phyloP scores from a whole-genome alignment of 2,113 vertebrate genomes.

The Desmodus rotundus region DNA sequence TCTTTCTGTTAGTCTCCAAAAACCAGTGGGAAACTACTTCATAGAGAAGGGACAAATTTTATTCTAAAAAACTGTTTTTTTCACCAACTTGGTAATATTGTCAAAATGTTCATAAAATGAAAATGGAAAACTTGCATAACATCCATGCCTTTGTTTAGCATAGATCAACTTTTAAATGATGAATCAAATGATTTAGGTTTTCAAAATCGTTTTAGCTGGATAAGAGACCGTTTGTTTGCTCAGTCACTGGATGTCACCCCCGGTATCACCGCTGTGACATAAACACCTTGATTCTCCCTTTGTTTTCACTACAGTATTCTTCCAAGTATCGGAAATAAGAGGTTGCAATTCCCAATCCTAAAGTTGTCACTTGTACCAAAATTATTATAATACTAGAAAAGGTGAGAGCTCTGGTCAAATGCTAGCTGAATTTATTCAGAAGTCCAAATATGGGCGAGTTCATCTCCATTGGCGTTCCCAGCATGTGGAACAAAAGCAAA shows the following conservation, averaged over 20 bases:
- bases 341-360: background rate
- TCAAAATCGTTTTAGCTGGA: background rate
- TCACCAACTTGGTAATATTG: background rate
- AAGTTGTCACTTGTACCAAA: background rate
- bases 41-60: background rate
- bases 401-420: background rate
- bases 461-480: conserved; percentile 39
- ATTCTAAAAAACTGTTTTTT: background rate
- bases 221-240: background rate
- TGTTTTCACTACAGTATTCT: background rate
- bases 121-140: background rate
- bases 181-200: background rate
- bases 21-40: background rate
- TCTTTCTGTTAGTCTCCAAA: background rate
- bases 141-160: background rate
- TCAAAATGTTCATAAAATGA: background rate
- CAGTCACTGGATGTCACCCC: background rate
- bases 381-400: background rate
- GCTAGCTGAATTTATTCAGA: background rate
- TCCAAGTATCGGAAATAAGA: background rate
- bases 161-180: background rate
- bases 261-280: background rate
- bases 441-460: background rate
- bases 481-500: conserved; percentile 39
- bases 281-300: background rate